phyloP scores from a whole-genome alignment of 2,797 vertebrate genomes.

The Xenentodon cancila region DNA sequence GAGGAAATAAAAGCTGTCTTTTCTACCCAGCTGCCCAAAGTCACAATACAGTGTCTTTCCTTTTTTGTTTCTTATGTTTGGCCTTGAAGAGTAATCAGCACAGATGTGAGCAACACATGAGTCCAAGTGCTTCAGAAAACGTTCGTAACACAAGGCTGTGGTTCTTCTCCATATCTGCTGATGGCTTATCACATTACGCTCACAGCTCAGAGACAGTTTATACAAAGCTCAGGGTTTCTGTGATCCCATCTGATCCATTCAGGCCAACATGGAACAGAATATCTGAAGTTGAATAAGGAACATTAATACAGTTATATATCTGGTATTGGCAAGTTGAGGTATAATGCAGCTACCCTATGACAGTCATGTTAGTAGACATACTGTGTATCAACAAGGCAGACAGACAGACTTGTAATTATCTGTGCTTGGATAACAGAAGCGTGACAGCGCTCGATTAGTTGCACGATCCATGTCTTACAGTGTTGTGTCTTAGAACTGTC shows the following conservation, averaged over 20 bases:
- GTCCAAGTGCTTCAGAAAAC: slow-evolving; percentile 36
- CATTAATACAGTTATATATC: slow-evolving; percentile 37
- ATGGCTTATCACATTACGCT: slow-evolving; percentile 53
- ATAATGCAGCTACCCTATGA: slow-evolving; percentile 39
- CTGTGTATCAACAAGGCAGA: slow-evolving; percentile 47
- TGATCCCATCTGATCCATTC: slow-evolving; percentile 5
- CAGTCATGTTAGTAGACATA: slow-evolving; percentile 45
- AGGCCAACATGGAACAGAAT: slow-evolving; percentile 5
- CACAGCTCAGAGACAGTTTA: too few species aligned
- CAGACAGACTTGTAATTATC: slow-evolving; percentile 41
- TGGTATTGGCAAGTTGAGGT: slow-evolving; percentile 59
- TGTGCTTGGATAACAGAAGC: slow-evolving; percentile 58
- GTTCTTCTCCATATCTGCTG: slow-evolving; percentile 27
- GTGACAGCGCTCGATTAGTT: slow-evolving; percentile 45
- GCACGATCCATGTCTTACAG: slow-evolving; percentile 21
- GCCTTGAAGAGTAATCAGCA: slow-evolving; percentile 47
- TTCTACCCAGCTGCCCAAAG: slow-evolving; percentile 23
- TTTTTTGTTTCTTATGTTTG: slow-evolving; percentile 49
- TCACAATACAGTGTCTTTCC: slow-evolving; percentile 36
- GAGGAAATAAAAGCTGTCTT: slow-evolving; percentile 33
- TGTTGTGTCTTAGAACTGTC: slow-evolving; percentile 1
- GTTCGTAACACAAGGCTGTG: slow-evolving; percentile 37
- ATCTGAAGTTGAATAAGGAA: slow-evolving; percentile 22
- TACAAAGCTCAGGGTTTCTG: not conserved
- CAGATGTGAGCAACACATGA: slow-evolving; percentile 51